Conservation (phyloP, 2,888 invertebrate genomes). For the Drosophila subquinaria region DNA sequence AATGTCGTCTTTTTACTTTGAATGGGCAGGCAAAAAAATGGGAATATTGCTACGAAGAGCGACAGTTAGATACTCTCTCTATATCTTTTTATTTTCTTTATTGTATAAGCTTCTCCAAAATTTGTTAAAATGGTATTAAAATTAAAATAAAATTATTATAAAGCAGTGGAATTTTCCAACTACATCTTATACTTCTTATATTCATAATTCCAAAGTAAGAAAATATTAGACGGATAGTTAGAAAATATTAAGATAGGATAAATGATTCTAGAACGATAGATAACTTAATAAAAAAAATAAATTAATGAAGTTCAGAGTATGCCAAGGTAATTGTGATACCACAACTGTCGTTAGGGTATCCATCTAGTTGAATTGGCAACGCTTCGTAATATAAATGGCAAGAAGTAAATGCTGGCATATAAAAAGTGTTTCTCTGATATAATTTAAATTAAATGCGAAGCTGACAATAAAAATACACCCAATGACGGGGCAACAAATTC, state of each 20-base stretch:
- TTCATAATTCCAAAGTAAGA: no score
- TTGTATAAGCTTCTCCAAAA: no score
- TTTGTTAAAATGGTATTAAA: no score
- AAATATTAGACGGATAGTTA: no score
- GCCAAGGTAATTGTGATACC: neutral
- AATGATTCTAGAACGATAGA: no score
- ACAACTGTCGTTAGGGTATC: conserved; percentile 15
- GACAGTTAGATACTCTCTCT: conserved; percentile 36
- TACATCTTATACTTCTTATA: no score
- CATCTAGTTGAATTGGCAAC: conserved; percentile 43
- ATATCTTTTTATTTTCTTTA: no score
- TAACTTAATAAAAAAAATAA: no score
- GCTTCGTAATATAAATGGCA: conserved; percentile 54
- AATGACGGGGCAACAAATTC: conserved; percentile 57
- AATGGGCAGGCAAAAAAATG: conserved; percentile 30
- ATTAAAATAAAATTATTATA: no score
- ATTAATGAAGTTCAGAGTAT: no score
- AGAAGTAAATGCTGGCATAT: conserved; percentile 55
- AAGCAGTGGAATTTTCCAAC: no score
- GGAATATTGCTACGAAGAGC: neutral
- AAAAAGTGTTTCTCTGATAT: conserved; percentile 69
- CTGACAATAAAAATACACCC: conserved; percentile 76
- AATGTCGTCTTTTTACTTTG: conserved; percentile 75
- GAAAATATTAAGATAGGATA: no score
- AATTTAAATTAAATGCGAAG: conserved; percentile 83